Base-by-base conservation (phyloP, 1,140 invertebrate genomes). In the Hermatobates lingyangjiaoensis region DNA sequence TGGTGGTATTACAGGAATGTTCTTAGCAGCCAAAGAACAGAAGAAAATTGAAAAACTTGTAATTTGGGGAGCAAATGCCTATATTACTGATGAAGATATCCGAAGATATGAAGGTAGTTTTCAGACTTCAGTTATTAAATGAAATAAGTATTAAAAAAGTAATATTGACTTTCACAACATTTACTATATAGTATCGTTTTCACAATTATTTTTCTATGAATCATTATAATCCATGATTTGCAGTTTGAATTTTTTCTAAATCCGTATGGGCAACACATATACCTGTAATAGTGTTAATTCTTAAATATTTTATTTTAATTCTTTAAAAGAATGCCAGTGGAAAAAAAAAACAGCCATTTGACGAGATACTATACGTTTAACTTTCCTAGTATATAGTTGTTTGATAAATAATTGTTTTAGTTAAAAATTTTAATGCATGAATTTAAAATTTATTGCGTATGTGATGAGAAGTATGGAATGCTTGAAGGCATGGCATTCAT, bases 1-100 rank as follows among this genome's bases (percentile, higher is more conserved):
- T 68, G 89, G 88, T 39, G 88, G 83, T 2, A 87, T 83, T 30
- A 79, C 81, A 5, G 77, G 74, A 3, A 66, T 91, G 40, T 77
- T 89, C 3, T 55, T 86, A 3, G 81, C 86, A 12, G 77, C 77
- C 0, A n/a, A n/a, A n/a, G 74, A 79, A 63, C 75, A 78, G 0
- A 65, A 79, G 3, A 64, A 66, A 20, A 67, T 93, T 0, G 65
- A 76, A 2, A 89, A 84, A 59, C 62, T 89, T 27, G 74, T 90
- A 0, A 68, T 87, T 24, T 81, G 80, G 77, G 87, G 85, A 20
- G 69, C 76, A 0, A 87, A 87, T 61, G 70, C 84, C 3, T 87
- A 81, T 60, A 63, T 90, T 23, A 64, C 77, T 10, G 73, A 77
- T 2, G 63, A 74, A 40, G 86, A 90, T 62, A 60, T 79, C 1